Conservation (phyloP, 2,888 invertebrate species). For the Ptilodon capucinus region DNA sequence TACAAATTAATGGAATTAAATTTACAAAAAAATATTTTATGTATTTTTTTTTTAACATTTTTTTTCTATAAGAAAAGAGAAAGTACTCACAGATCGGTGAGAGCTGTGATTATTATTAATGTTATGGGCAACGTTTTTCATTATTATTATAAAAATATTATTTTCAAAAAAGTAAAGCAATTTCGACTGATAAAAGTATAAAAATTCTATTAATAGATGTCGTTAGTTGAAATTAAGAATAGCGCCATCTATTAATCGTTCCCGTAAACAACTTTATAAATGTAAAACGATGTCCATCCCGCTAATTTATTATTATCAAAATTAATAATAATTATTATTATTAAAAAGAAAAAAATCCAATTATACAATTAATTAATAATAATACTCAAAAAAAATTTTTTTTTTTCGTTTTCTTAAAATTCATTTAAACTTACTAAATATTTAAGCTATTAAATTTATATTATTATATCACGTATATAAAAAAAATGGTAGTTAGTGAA, state of each 20-base stretch:
- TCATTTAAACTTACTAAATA: background rate
- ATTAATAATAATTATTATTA: conserved; percentile 10
- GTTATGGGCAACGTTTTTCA: conserved; percentile 13
- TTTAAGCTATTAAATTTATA: too few species aligned
- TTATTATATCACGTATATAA: too few species aligned
- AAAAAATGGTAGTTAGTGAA: too few species aligned
- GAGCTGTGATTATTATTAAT: conserved; percentile 15
- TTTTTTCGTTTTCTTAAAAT: too few species aligned
- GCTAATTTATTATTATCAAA: conserved; percentile 7
- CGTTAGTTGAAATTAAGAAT: background rate
- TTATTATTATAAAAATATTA: conserved; percentile 1
- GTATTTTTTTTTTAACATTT: conserved; percentile 19
- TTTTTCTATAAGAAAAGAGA: conserved; percentile 9
- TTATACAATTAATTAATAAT: conserved; percentile 21
- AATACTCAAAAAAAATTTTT: conserved; percentile 24
- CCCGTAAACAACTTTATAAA: too few species aligned
- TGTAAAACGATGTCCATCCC: conserved; percentile 20
- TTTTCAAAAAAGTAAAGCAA: conserved; percentile 9
- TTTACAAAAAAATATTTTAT: conserved; percentile 30
- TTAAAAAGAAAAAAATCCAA: conserved; percentile 23
- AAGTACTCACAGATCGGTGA: conserved; percentile 26
- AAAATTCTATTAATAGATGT: background rate
- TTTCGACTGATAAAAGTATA: conserved; percentile 3
- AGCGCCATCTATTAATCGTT: background rate
- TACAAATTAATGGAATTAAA: background rate